Evolutionary conservation across 1,140 invertebrate genomes (phyloP), one percentile per base, ranked within the genome.

Genomic region (Wasmannia auropunctata): DNA sequence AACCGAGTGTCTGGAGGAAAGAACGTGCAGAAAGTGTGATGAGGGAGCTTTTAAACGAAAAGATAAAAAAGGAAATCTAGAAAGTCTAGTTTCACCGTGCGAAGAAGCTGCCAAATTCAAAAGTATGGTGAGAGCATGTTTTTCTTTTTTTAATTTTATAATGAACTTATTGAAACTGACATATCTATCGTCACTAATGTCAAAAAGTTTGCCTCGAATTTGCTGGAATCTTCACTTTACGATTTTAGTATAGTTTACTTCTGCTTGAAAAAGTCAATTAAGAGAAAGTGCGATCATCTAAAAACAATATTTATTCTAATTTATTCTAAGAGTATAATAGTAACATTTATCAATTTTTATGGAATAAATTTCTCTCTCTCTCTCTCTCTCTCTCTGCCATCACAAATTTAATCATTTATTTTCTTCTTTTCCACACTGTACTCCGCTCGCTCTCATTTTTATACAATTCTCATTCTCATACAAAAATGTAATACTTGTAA

Each of bases 51-150:
- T 37, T 37, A 19, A 31, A n/a, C 5, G 31, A 31, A n/a, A 7
- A 58, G n/a, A 16, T n/a, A 7, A n/a, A 0, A 14, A 58, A 8
- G 25, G 11, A 22, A 72, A 56, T 43, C 14, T 37, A 8, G 3
- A 5, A 43, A 46, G 7, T 58, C 1, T 46, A 69, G 3, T 14
- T 81, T 60, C 2, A 25, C 16, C 10, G 10, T 40, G 11, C 49
- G 56, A 28, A 43, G 10, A 28, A 31, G n/a, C 11, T 22, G 34
- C 5, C 40, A 83, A 58, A 43, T 51, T 51, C 22, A 0, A 25
- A 51, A 54, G 14, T 79, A 79, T 81, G 49, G 63, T 81, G 65
- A 72, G 79, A 83, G 19, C 7, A 16, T 22, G 67, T 56, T 16
- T 69, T 58, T 40, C 1, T 65, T 37, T 43, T 43, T 28, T 22